Evolutionary conservation across 2,113 vertebrate species (phyloP).

Genomic region (Chitala chitala): DNA sequence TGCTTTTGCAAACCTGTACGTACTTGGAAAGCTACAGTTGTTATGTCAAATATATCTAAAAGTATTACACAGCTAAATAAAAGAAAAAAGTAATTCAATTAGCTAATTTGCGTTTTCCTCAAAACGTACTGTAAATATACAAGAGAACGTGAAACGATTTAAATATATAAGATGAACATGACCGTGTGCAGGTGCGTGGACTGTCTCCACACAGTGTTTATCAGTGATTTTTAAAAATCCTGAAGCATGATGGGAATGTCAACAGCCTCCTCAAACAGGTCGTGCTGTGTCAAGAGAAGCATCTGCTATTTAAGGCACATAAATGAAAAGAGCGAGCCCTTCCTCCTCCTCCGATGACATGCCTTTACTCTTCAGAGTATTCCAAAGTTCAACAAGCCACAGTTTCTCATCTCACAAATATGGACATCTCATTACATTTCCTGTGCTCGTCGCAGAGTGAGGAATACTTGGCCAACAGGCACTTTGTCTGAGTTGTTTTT

Average conservation of each 20-base stretch:
- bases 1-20: no score
- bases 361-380: conserved; percentile 59
- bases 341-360: conserved; percentile 52
- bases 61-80: background rate
- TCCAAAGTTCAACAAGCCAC: conserved; percentile 57
- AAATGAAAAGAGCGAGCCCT: conserved; percentile 36
- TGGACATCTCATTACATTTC: conserved; percentile 53
- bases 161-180: background rate
- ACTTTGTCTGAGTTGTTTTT: background rate
- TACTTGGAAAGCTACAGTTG: background rate
- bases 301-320: conserved; percentile 37
- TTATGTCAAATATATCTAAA: background rate
- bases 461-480: background rate
- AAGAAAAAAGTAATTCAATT: background rate
- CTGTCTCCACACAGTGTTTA: background rate
- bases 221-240: background rate
- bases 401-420: conserved; percentile 61
- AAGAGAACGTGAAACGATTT: background rate
- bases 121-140: background rate
- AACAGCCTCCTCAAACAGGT: background rate
- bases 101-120: background rate
- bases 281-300: conserved; percentile 35
- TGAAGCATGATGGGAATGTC: background rate
- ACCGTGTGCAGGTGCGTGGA: background rate
- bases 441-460: background rate